These are phyloP conservation scores for Neria commutata DNA, from an alignment of 2,888 invertebrate species.

Conservation along the genomic window DNA sequence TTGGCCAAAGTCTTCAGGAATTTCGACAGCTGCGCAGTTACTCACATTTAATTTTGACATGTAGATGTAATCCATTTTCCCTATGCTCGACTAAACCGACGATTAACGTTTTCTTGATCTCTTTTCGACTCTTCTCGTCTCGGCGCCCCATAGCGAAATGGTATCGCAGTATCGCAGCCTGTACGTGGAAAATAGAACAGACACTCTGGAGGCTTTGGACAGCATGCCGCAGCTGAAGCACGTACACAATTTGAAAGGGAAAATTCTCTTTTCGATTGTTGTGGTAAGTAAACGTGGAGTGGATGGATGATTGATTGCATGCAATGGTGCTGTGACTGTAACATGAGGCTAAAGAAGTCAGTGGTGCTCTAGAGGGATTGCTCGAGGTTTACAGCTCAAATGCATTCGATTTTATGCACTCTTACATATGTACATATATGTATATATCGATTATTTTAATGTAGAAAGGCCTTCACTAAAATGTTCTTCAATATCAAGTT, in stretches of 20 bases:
- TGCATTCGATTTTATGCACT: too few relatives aligned
- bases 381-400: too few relatives aligned
- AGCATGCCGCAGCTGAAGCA: conserved; percentile 79
- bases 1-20: neutral
- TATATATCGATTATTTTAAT: too few relatives aligned
- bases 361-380: neutral
- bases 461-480: too few relatives aligned
- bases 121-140: conserved; percentile 40
- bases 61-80: neutral
- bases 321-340: too few relatives aligned
- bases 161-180: conserved; percentile 83
- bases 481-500: too few relatives aligned
- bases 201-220: conserved; percentile 85
- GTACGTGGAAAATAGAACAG: conserved; percentile 83
- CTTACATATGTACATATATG: too few relatives aligned
- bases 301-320: neutral
- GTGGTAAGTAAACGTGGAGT: conserved; percentile 76
- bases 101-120: neutral
- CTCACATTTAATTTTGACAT: neutral
- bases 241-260: conserved; percentile 88
- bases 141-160: conserved; percentile 68
- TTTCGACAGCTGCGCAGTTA: neutral
- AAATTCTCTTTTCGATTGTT: conserved; percentile 93
- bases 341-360: neutral
- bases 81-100: neutral